These are phyloP conservation scores for Melanaphis sacchari DNA, from an alignment of 1,140 invertebrate genomes.

Conservation along the genomic window DNA sequence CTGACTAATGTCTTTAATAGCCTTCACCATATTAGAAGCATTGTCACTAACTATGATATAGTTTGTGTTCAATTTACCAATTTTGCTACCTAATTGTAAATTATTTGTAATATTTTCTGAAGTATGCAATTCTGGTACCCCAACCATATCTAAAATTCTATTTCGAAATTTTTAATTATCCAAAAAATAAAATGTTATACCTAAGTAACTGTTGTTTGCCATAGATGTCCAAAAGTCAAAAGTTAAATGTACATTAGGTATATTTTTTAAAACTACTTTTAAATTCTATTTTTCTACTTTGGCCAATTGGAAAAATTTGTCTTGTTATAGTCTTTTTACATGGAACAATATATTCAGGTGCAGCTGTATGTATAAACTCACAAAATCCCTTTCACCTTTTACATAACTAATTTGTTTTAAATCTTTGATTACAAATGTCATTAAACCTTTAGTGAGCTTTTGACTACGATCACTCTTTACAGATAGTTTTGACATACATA, in stretches of 20 bases:
- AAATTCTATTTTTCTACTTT: neutral
- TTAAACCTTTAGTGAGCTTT: no score
- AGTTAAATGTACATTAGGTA: neutral
- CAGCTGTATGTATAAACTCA: neutral
- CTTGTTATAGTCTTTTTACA: neutral
- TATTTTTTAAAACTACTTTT: neutral
- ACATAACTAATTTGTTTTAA: no score
- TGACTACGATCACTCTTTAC: no score
- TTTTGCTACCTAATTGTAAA: neutral
- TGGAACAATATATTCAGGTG: neutral
- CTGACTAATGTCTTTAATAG: conserved; percentile 39
- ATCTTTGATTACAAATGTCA: no score
- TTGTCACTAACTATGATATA: conserved; percentile 54
- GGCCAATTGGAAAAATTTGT: neutral
- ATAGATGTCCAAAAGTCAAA: neutral
- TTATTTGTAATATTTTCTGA: neutral
- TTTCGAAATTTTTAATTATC: neutral
- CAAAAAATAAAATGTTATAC: neutral
- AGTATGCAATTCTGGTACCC: neutral
- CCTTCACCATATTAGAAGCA: conserved; percentile 59
- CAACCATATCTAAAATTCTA: neutral
- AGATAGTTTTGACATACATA: no score
- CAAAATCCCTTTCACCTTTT: no score
- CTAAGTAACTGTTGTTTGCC: neutral
- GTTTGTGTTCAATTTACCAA: neutral